Evolutionary conservation across 2,113 vertebrate genomes (phyloP), one percentile per base, ranked within the genome.

Genomic region (Narcine bancroftii): DNA sequence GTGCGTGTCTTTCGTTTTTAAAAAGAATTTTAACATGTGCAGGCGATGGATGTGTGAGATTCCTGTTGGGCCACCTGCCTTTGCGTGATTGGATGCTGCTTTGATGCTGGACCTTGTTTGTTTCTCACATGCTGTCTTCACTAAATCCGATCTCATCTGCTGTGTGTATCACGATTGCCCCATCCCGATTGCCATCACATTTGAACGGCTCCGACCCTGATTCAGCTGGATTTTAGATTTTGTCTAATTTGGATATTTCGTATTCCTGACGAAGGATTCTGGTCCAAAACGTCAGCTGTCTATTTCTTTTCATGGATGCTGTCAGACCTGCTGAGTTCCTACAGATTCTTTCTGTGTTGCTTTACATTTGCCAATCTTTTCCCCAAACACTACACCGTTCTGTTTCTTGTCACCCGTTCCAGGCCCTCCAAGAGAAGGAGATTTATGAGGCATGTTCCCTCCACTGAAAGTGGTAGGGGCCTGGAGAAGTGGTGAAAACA

Each of bases 1-100:
- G 39, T 66, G 39, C 63, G 1, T 91, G 89, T 26, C 89, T 45
- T 91, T 29, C 65, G 69, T 39, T 36, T 19, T 42, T 45, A 45
- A 69, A 91, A 69, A 69, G 56, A 63, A 60, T 89, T 60, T 69
- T 29, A 69, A 89, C 39, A 42, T 89, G 87, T 66, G 60, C 29
- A 6, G 87, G 39, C 39, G 63, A 66, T 39, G 11, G 85, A 42
- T 89, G 56, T n/a, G 5, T 36, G 19, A 60, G 50, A 89, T 63
- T 39, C 6, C 15, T 65, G n/a, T 10, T 9, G 60, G 56, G 29
- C 19, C 5, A 29, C 26, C 60, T 45, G 56, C 85, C 60, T 19
- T 45, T 50, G 24, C 19, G 13, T 17, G n/a, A 72, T 39, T 47
- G 76, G 39, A 39, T 36, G 81, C 13, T 85, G 81, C 0, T 24